Conservation (phyloP, 2,888 invertebrate species). For the Leptinotarsa rubiginosa region DNA sequence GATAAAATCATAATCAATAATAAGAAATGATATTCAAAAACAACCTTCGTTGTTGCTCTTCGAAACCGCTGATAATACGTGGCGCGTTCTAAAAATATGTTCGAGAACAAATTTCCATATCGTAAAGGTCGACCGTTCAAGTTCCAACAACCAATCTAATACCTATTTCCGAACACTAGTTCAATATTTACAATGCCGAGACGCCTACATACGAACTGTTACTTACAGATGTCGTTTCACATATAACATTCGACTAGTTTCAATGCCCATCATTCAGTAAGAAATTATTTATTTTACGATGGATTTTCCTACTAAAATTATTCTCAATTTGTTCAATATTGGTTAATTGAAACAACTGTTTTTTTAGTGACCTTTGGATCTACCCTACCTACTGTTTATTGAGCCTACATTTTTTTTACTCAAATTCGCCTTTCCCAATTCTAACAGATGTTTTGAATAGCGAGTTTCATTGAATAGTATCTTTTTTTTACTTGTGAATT, state of each 20-base stretch:
- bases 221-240: conserved; percentile 23
- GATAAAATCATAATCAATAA: not conserved
- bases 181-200: conserved; percentile 18
- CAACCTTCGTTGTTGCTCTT: conserved; percentile 2
- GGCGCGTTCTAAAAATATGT: conserved; percentile 18
- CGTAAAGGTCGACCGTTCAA: conserved; percentile 16
- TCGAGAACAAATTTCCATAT: conserved; percentile 13
- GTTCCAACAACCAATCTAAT: conserved; percentile 5
- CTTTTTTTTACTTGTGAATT: too few relatives aligned
- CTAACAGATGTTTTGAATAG: too few relatives aligned
- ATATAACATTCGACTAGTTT: conserved; percentile 9
- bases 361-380: too few relatives aligned
- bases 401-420: not conserved
- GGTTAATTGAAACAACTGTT: too few relatives aligned
- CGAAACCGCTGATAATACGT: not conserved
- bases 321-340: too few relatives aligned
- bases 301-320: too few relatives aligned
- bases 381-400: too few relatives aligned
- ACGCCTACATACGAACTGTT: conserved; percentile 38
- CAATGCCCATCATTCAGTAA: not conserved
- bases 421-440: too few relatives aligned
- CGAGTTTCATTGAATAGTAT: too few relatives aligned
- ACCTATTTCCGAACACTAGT: conserved; percentile 26
- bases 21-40: not conserved
- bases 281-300: not conserved